Evolutionary conservation across 2,888 invertebrate genomes (phyloP).

Genomic region (Megalurothrips usitatus): DNA sequence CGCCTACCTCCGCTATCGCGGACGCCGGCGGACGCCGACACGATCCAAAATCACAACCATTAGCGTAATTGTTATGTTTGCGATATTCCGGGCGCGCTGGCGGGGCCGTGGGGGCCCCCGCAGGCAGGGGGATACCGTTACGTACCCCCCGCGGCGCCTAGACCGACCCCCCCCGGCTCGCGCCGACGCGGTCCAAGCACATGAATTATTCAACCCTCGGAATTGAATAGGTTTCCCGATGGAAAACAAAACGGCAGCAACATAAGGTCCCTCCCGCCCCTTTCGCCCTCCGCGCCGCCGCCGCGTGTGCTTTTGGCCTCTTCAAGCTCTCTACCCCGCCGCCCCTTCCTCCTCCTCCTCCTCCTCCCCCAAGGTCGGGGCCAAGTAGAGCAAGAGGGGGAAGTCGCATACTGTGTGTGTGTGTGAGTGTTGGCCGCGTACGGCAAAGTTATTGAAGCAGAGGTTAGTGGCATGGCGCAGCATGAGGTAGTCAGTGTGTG

Average conservation of each 20-base stretch:
- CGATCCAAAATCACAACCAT: neutral
- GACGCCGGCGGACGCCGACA: neutral
- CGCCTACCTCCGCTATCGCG: neutral
- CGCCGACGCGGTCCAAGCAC: neutral
- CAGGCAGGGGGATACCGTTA: neutral
- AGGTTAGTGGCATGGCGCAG: too few relatives aligned
- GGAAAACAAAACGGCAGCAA: slow-evolving; percentile 13
- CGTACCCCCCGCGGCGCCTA: neutral
- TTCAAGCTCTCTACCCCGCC: too few relatives aligned
- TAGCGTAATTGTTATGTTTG: slow-evolving; percentile 4
- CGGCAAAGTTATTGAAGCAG: too few relatives aligned
- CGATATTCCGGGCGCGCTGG: neutral
- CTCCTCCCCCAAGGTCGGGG: too few relatives aligned
- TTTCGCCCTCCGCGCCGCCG: too few relatives aligned
- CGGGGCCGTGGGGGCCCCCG: neutral
- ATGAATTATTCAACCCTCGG: neutral
- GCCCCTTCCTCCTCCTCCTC: too few relatives aligned
- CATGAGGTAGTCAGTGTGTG: too few relatives aligned
- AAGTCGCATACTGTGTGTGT: too few relatives aligned
- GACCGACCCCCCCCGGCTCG: neutral
- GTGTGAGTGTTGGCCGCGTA: too few relatives aligned
- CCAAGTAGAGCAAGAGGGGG: too few relatives aligned
- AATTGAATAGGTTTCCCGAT: slow-evolving; percentile 15
- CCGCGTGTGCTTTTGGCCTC: too few relatives aligned
- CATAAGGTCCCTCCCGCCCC: neutral